Base-by-base conservation (phyloP, 2,797 vertebrate genomes). In the Coracias cyanogaster region DNA sequence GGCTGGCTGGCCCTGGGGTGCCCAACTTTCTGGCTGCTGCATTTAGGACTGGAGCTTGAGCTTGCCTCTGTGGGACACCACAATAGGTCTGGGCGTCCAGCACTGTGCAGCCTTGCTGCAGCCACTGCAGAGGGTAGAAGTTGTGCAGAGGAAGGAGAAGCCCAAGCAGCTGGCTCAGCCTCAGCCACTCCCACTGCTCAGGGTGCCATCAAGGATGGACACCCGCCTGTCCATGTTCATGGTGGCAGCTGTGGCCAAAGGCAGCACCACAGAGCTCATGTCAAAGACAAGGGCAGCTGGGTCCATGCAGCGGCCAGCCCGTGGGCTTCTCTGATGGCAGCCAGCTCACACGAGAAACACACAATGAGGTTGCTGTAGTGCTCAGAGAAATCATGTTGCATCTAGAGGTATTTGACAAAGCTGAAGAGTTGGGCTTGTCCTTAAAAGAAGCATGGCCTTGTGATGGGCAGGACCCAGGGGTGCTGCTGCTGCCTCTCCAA, bases 141-240 rank as follows among this genome's bases (percentile, higher is more conserved):
- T 15, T 74, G 12, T 82, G 26, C 5, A 7, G 41, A 70, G 39
- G 22, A 43, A 48, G 74, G 31, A 77, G 51, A 61, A 61, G 57
- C 65, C 24, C 7, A 25, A 43, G 58, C 2, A 19, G 12, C 43
- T 21, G 26, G 14, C 46, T 52, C n/a, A 46, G 55, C 46, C 54
- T 0, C n/a, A 17, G 55, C n/a, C 3, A 9, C 46, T 77, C 61
- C 45, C 62, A 19, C 11, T 2, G 25, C 29, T 20, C 16, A 0
- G 15, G 14, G 33, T 12, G 57, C 74, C 33, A 10, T 4, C 1
- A 1, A 20, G 49, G 49, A 49, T 1, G 1, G 20, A 10, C 54
- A 15, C 45, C 18, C 14, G 54, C 29, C 33, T 3, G 0, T 11
- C 61, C 1, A 3, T 24, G 19, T 39, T 31, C 4, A 1, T 1